Conservation (phyloP, 2,888 invertebrate genomes). For the Dasysyrphus tricinctus region DNA sequence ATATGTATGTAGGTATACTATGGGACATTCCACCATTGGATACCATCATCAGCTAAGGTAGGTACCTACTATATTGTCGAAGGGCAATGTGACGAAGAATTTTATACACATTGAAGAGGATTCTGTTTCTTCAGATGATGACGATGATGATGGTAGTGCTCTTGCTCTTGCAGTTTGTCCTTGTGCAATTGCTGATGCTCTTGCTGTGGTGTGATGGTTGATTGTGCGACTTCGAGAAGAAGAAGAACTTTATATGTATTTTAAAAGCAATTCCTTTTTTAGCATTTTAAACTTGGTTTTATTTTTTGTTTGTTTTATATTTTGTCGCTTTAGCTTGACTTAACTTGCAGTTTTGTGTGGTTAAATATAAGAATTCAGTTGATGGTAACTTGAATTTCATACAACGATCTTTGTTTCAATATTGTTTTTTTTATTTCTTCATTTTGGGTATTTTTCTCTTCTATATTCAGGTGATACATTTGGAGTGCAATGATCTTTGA, state of each 20-base stretch:
- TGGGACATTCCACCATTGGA: constrained; percentile 62
- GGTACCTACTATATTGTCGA: constrained; percentile 18
- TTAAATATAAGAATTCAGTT: constrained; percentile 40
- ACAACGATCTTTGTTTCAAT: constrained; percentile 42
- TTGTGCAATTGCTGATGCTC: constrained; percentile 42
- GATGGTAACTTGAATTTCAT: constrained; percentile 25
- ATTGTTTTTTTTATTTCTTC: too few relatives aligned
- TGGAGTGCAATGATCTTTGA: constrained; percentile 67
- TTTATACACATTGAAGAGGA: constrained; percentile 29
- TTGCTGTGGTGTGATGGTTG: neutral
- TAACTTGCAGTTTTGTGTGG: constrained; percentile 36
- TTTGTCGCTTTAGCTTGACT: constrained; percentile 31
- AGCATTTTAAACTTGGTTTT: constrained; percentile 10
- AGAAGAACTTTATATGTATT: neutral
- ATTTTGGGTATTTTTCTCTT: neutral
- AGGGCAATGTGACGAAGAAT: constrained; percentile 61
- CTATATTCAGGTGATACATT: constrained; percentile 61
- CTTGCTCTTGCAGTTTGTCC: constrained; percentile 57
- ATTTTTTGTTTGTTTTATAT: neutral
- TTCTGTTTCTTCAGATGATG: constrained; percentile 38
- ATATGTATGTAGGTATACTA: constrained; percentile 2
- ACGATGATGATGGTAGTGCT: constrained; percentile 19
- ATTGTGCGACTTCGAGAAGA: constrained; percentile 38
- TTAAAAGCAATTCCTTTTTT: constrained; percentile 37
- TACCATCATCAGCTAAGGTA: constrained; percentile 41